Evolutionary conservation across 2,797 vertebrate species (phyloP), one percentile per base, ranked within the genome.

Genomic region (Cygnus olor): DNA sequence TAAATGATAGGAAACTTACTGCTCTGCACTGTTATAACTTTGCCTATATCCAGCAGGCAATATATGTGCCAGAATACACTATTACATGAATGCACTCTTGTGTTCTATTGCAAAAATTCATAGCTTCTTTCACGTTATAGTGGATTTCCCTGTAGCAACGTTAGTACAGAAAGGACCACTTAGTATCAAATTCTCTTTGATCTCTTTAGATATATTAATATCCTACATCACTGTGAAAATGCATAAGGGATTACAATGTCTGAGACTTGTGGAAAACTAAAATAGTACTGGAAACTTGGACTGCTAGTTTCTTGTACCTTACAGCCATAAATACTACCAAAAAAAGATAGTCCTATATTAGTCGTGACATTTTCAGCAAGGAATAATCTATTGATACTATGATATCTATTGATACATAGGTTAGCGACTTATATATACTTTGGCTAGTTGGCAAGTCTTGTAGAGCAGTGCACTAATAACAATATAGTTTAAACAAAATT

Each of bases 21-120:
- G 1, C 64, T 92, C 66, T 45, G 64, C 25, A 38, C 69, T 63
- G 44, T 65, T 68, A 21, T 13, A 93, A 65, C 54, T 42, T 11
- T 63, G 69, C 71, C 81, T 71, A 36, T 68, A 89, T 49, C 47
- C 89, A 92, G 76, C 47, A 80, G 63, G 47, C 18, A 87, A 85
- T 56, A 11, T 63, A 66, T 5, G 45, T 54, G 71, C 85, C 87
- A 87, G 92, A 80, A 85, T 51, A 38, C 44, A 58, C 58, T 20
- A 11, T 45, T 44, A 69, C 64, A 89, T 94, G 82, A 96, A 94
- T 80, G 74, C 20, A 9, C 70, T 34, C 54, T 74, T 94, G 79
- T 93, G 94, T 95, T 95, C 85, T 34, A 63, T 32, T 3, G 54
- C 69, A 84, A 57, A 91, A 94, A 93, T 69, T 51, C 93, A 78